Percentiles rank a stretch among this genome's conserved stretches.
phyloP scores from a whole-genome alignment of 92 coral and sea anemone genomes.

The Hydrozoanthus gracilis region DNA sequence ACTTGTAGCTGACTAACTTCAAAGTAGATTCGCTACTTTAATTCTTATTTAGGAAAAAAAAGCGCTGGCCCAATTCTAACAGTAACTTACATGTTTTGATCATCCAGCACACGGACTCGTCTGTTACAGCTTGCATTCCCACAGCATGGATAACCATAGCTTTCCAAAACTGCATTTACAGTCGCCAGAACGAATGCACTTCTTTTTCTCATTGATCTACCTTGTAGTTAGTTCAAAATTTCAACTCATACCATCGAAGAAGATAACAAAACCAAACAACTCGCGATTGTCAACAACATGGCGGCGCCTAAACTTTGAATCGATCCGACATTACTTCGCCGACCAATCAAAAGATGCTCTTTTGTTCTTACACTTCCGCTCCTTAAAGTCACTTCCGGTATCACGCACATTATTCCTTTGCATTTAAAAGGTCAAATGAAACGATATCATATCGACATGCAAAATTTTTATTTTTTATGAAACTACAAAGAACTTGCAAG shows the following conservation, averaged over 20 bases:
- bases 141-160: slow-evolving; percentile 83
- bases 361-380: not conserved
- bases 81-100: slow-evolving; percentile 63
- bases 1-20: too few species aligned
- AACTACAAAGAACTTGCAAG: not conserved
- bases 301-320: slow-evolving; percentile 38
- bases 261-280: not conserved
- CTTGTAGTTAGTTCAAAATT: not conserved
- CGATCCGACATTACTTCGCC: not conserved
- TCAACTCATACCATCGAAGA: not conserved
- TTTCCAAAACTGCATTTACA: slow-evolving; percentile 71
- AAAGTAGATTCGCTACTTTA: too few species aligned
- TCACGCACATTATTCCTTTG: too few species aligned
- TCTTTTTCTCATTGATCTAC: slow-evolving; percentile 48
- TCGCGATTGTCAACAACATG: slow-evolving; percentile 8
- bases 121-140: slow-evolving; percentile 62
- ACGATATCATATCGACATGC: too few species aligned
- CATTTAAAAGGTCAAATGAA: too few species aligned
- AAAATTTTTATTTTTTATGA: not conserved
- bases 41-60: too few species aligned
- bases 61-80: not conserved
- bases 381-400: not conserved
- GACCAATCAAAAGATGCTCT: slow-evolving; percentile 24
- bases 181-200: slow-evolving; percentile 81
- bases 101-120: slow-evolving; percentile 70